Base-by-base conservation (phyloP, 2,113 vertebrate genomes). In the Ophiodon elongatus region DNA sequence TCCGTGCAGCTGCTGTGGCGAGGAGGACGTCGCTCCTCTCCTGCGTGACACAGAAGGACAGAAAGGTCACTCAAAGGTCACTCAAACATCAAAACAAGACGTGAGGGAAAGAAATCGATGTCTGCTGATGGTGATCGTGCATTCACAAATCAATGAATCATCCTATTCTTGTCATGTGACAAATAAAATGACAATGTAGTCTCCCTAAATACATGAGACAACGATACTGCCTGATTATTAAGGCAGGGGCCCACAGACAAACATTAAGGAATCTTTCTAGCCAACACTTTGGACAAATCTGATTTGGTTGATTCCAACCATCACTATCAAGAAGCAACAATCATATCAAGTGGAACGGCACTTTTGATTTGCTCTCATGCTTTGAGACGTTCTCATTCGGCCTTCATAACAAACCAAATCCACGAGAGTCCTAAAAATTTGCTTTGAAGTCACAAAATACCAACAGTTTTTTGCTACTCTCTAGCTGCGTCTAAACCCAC, bases 1-100 rank as follows among this genome's bases (percentile, higher is more conserved):
- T 87, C 79, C 79, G 57, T n/a, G 72, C 83, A 87, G 90, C 81
- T 82, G 79, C 70, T 81, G 89, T 71, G 82, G 62, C 63, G 64
- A 84, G 70, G 41, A 83, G 33, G 77, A 82, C 25, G 79, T 87
- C 83, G 23, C 79, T 87, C 80, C 79, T 88, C 73, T 87, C 90
- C 91, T 92, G 86, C 7, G 19, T 19, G 37, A 85, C 65, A 84
- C 43, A 80, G 25, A 85, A 25, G 85, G 37, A 80, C 29, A 79
- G 56, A 77, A 57, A 79, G 4, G 19, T 81, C 66, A 74, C 31
- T 39, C 13, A 73, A 79, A 85, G 8, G 57, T 52, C 19, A 65
- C 39, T 71, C 45, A 65, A 43, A 78, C 25, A 69, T 64, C 25
- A 56, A 57, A 39, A 81, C 54, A 19, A 35, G 68, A 65, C 15